Percentiles rank a stretch among this genome's conserved stretches.
Conservation (phyloP, 2,113 vertebrate genomes). For the Eretmochelys imbricata region DNA sequence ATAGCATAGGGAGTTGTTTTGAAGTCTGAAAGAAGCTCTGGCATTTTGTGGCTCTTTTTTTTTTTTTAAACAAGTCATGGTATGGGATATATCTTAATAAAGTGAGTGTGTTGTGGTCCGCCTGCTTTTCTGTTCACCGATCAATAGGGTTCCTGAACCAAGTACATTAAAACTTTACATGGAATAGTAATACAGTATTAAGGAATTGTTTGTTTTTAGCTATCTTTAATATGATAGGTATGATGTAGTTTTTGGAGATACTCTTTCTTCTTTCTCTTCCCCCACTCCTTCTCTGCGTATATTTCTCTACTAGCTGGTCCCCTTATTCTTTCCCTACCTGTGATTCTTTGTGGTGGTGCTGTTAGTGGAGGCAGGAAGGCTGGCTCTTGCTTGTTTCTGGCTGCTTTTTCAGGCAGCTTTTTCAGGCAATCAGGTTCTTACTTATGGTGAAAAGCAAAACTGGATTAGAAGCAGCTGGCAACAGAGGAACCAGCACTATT, state of each 20-base stretch:
- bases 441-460: neutral
- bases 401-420: rapidly evolving
- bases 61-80: neutral
- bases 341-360: neutral
- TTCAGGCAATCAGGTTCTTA: neutral
- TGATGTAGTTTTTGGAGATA: neutral
- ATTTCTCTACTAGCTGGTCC: rapidly evolving
- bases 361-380: neutral
- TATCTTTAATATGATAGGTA: neutral
- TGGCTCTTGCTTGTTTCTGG: rapidly evolving
- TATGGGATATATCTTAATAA: neutral
- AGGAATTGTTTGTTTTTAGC: neutral
- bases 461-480: neutral
- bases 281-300: neutral
- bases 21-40: neutral
- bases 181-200: neutral
- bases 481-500: neutral
- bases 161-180: neutral
- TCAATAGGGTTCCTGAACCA: neutral
- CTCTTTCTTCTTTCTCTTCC: neutral
- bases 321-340: neutral
- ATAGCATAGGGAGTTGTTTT: neutral
- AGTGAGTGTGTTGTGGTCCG: neutral
- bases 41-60: neutral
- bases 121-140: neutral